Base-by-base conservation (phyloP, 2,888 invertebrate species). In the Agrilus mali region DNA sequence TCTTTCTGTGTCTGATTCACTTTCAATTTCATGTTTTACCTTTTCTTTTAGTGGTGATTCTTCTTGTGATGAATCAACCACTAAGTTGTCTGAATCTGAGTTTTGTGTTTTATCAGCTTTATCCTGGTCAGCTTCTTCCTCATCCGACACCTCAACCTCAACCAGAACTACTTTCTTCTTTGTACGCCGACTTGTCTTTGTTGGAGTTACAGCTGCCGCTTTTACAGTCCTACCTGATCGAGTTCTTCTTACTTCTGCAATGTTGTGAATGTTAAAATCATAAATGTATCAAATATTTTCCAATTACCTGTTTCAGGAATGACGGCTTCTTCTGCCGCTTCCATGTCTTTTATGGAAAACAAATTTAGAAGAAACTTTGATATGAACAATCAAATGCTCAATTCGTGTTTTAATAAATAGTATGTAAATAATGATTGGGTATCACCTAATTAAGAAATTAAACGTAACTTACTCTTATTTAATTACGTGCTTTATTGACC, bases 201-300 rank as follows among this genome's bases (percentile, higher is more conserved):
- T 56, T 60, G 13, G 57, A 45, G 52, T 55, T 52, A 42, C 57
- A 31, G 46, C 38, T 15, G 60, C 53, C 13, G 59, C 48, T 45
- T 58, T 51, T 5, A 70, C 60, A 3, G 67, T 54, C 51, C 76
- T 68, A 12, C 75, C 73, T 2, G 78, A 77, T 39, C 78, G 70
- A 14, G 77, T 77, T 33, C 74, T 70, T 40, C 77, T 66, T 12
- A 46, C 46, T 33, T 41, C 48, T 46, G 27, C 6, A 38, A 20
- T 27, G 10, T 27, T 27, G 8, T 27, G 10, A 3, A 27, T 10
- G 10, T 27, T 27, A 42, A 17, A 17, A 32, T 15, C 4, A 10
- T 39, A 37, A 14, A 37, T 17, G 15, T 16, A 16, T 13, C 3
- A 3, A 37, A 37, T 37, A 15, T 35, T 10, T n/a, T 4, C 35